Evolutionary conservation across 2,888 invertebrate species (phyloP), one percentile per base, ranked within the genome.

Genomic region (Ctenicera cuprea): DNA sequence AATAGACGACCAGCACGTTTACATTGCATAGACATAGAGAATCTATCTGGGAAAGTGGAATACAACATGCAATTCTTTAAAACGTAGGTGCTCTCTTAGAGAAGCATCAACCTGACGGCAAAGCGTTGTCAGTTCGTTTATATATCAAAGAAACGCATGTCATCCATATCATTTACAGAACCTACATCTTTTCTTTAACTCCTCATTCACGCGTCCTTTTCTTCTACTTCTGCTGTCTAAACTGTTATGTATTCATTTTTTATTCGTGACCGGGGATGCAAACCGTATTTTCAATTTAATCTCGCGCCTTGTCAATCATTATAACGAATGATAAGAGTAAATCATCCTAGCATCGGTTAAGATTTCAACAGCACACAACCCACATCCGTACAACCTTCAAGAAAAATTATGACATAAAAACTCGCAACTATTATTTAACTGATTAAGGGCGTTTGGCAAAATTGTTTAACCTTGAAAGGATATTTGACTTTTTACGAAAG

Each of bases 201-300:
- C 62, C 45, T 69, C 37, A 69, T 63, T 57, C 73, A 63, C 30
- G 12, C 43, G 65, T 22, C 26, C 48, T 61, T 30, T 54, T 66
- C 65, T 71, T 71, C 38, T 67, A 61, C 43, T 38, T 48, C 52
- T 57, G 67, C 63, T 73, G 68, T 73, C 73, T 73, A 73, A 73
- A 73, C 67, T 62, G 68, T 68, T 68, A 73, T 16, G 43, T 69
- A 43, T 67, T 67, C 62, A 50, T 65, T 65, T 71, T 71, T 66
- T 59, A 63, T 43, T 59, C 30, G 48, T 71, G 71, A 71, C 65
- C 64, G 22, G 59, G 59, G 66, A 22, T 14, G 38, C 43, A 65
- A 66, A 66, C 33, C 38, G 20, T 57, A 66, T 57, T 48, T 61
- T 59, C 59, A 66, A 66, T 71, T 69, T 69, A 50, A 61, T 69